Base-by-base conservation (phyloP, 1,140 invertebrate genomes). In the Druon quercuslanigerum region DNA sequence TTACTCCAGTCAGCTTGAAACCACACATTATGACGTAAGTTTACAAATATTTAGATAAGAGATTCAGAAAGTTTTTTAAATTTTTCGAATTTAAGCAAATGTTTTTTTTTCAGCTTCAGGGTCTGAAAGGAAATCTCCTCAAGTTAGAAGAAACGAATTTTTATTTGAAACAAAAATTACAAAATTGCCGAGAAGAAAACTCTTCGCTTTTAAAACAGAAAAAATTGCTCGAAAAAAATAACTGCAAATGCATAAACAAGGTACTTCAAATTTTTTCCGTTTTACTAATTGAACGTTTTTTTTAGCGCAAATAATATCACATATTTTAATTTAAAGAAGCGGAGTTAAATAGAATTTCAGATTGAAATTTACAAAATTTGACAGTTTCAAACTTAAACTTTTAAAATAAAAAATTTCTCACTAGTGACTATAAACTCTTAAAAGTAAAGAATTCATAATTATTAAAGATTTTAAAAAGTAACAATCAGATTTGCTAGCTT, bases 181-280 rank as follows among this genome's bases (percentile, higher is more conserved):
- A 88, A 72, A 79, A 86, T 19, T 88, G 77, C 51, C 84, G 82
- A 74, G 79, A 87, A 9, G 81, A 86, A 40, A 88, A 89, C 77
- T 81, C 75, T 25, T 52, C 79, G n/a, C 82, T 89, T 8, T 72
- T 82, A 16, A 79, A 74, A 20, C 82, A 89, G 70, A 90, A 87
- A 50, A 78, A 85, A 60, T 72, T 82, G 66, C 77, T 87, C 8
- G 84, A 89, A 79, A 82, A 79, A 72, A 86, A 84, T 75, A 87
- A 84, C 79, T 85, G 80, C 16, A 86, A 86, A 74, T 87, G 83
- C n/a, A 80, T 85, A 57, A 75, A 50, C 16, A 83, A 90, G 76
- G 89, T 91, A 83, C 75, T 50, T 71, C 1, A 46, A 14, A 51
- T 50, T 6, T 11, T 78, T 52, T 56, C 66, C 13, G 1, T 16